Conservation (phyloP, 2,113 vertebrate genomes). For the Marcusenius ussheri region DNA sequence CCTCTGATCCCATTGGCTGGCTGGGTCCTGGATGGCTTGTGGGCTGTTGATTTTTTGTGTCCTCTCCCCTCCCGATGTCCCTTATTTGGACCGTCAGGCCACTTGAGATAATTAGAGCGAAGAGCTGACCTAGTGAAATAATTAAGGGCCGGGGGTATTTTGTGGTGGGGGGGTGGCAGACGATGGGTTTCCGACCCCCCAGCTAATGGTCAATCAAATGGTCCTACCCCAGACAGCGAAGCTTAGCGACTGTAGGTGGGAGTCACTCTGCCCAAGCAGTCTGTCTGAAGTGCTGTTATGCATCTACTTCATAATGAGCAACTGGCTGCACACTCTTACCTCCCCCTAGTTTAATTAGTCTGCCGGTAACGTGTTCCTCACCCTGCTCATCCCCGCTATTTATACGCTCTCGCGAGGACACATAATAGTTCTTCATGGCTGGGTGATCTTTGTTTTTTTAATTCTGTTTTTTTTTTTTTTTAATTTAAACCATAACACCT, state of each 20-base stretch:
- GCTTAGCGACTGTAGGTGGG: neutral
- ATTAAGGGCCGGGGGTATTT: neutral
- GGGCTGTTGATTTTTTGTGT: neutral
- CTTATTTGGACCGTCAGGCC: neutral
- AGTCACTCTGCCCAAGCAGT: neutral
- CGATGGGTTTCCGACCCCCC: neutral
- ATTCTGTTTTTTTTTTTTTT: neutral
- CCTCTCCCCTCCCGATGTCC: neutral
- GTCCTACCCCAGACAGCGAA: neutral
- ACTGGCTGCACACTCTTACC: neutral
- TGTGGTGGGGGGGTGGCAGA: neutral
- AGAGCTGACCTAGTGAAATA: neutral
- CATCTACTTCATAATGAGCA: neutral
- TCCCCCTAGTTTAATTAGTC: neutral
- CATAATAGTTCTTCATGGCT: neutral
- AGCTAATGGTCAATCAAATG: neutral
- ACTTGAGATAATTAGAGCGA: neutral
- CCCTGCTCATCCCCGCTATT: neutral
- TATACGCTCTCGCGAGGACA: neutral
- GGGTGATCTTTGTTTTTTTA: neutral
- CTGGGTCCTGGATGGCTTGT: neutral
- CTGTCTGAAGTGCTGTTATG: neutral
- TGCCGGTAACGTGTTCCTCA: neutral
- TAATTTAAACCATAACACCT: neutral
- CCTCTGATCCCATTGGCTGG: neutral